Evolutionary conservation across 2,888 invertebrate genomes (phyloP).

Genomic region (Athrips mouffetella): DNA sequence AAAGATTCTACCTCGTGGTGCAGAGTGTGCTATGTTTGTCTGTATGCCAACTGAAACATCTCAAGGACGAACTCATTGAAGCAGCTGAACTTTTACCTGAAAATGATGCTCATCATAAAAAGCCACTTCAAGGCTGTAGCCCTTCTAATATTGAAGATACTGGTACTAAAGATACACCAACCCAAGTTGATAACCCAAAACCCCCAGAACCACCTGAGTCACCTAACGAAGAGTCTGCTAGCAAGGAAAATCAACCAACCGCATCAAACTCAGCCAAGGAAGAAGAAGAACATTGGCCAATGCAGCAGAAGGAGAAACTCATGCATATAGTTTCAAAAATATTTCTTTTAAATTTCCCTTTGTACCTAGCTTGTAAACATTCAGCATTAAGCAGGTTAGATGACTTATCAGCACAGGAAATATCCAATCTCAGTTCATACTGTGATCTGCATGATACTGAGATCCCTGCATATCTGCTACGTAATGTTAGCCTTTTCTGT

Average conservation of each 20-base stretch:
- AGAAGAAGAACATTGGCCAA: conserved; percentile 81
- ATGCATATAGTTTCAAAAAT: conserved; percentile 91
- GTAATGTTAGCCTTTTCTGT: conserved; percentile 96
- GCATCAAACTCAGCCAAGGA: conserved; percentile 46
- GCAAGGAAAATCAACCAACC: conserved; percentile 30
- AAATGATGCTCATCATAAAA: conserved; percentile 48
- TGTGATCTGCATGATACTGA: conserved; percentile 97
- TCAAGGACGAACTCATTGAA: conserved; percentile 78
- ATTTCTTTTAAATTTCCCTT: conserved; percentile 93
- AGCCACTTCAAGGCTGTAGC: conserved; percentile 33
- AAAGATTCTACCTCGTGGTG: conserved; percentile 91
- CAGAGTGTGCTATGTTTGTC: conserved; percentile 91
- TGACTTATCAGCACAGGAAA: conserved; percentile 91
- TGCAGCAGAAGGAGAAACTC: conserved; percentile 92
- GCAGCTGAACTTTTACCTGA: conserved; percentile 49
- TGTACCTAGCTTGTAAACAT: conserved; percentile 92
- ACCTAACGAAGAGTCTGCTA: conserved; percentile 33
- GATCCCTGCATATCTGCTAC: conserved; percentile 91
- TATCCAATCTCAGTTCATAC: conserved; percentile 85
- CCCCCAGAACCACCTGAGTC: conserved; percentile 45
- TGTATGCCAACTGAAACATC: conserved; percentile 88
- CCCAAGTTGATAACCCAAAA: conserved; percentile 38
- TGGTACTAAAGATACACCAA: conserved; percentile 30
- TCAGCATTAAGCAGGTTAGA: conserved; percentile 88
- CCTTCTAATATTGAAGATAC: conserved; percentile 39